These are phyloP conservation scores for Margaritifera margaritifera DNA, from an alignment of 2,888 invertebrate genomes.

Conservation along the genomic window DNA sequence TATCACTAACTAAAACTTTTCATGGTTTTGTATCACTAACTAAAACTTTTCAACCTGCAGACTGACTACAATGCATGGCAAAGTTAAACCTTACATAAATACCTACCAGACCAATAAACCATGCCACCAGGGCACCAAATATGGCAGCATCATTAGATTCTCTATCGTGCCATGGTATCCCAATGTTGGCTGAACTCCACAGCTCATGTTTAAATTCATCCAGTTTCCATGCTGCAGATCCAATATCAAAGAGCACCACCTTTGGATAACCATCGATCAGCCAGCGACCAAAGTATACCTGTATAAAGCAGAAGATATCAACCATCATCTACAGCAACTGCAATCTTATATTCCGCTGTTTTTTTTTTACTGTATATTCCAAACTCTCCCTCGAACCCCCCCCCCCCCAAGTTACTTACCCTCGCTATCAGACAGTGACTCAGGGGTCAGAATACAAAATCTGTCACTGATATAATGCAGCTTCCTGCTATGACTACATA, in stretches of 20 bases:
- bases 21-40: too few species aligned
- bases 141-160: slow-evolving; percentile 98
- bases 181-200: slow-evolving; percentile 88
- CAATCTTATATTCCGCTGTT: background rate
- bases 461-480: too few species aligned
- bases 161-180: slow-evolving; percentile 93
- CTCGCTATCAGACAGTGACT: too few species aligned
- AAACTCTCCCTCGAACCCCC: background rate
- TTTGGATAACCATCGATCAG: slow-evolving; percentile 99
- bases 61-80: too few species aligned
- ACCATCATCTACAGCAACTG: background rate
- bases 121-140: slow-evolving; percentile 94
- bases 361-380: background rate
- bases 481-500: too few species aligned
- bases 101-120: slow-evolving; percentile 88
- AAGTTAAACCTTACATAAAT: background rate
- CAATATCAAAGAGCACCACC: slow-evolving; percentile 97
- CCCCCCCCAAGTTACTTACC: too few species aligned
- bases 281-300: slow-evolving; percentile 98
- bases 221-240: slow-evolving; percentile 95
- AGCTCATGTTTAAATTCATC: slow-evolving; percentile 95
- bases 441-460: too few species aligned
- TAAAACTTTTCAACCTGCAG: too few species aligned
- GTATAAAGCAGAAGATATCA: slow-evolving; percentile 20
- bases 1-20: too few species aligned